phyloP scores from a whole-genome alignment of 2,888 invertebrate species.

The Pheosia gnoma region DNA sequence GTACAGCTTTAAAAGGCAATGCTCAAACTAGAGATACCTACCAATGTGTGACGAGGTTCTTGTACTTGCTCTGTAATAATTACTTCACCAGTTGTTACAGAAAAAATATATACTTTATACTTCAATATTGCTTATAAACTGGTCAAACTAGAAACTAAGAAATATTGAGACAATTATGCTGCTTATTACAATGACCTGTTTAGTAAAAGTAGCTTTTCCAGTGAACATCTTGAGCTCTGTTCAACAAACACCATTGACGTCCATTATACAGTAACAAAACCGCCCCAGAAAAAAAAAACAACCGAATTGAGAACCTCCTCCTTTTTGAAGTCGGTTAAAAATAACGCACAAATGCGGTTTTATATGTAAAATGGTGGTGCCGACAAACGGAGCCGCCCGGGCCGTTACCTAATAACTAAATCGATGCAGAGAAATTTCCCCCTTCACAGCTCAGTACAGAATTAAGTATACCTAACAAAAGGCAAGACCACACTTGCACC shows the following conservation, averaged over 20 bases:
- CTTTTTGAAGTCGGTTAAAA: not conserved
- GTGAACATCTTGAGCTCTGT: not conserved
- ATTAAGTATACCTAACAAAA: not conserved
- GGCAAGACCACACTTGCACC: not conserved
- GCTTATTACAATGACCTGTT: too few species aligned
- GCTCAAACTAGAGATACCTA: too few species aligned
- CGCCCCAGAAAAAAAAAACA: not conserved
- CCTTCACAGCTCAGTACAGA: not conserved
- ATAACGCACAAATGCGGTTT: constrained; percentile 4
- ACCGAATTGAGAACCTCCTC: too few species aligned
- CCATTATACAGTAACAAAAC: not conserved
- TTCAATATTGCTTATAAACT: too few species aligned
- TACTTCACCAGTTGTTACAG: too few species aligned
- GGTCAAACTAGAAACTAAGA: too few species aligned
- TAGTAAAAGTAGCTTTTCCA: not conserved
- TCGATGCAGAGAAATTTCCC: not conserved
- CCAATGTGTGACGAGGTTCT: too few species aligned
- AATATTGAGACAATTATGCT: too few species aligned
- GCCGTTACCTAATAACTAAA: not conserved
- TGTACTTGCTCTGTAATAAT: too few species aligned
- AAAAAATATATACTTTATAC: too few species aligned
- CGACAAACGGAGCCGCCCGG: not conserved
- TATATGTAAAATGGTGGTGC: not conserved
- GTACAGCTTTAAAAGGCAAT: too few species aligned
- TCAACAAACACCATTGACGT: not conserved